phyloP scores from a whole-genome alignment of 2,113 vertebrate genomes.

The Agapornis roseicollis region DNA sequence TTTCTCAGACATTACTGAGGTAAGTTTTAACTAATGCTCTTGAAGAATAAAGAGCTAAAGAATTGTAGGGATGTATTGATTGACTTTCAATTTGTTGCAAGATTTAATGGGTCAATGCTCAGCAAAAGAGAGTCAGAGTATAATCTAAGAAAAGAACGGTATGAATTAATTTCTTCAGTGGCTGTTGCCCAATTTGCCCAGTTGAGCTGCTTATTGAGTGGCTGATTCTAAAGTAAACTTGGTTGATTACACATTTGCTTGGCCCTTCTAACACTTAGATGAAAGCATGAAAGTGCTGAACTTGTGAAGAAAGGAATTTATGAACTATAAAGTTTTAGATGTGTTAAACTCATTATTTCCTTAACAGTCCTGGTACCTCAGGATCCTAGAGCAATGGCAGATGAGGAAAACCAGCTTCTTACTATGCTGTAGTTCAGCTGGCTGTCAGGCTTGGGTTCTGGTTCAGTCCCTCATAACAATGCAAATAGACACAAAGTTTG shows the following conservation, averaged over 20 bases:
- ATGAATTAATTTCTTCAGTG: neutral
- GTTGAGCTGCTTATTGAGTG: slow-evolving; percentile 32
- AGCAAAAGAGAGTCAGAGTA: slow-evolving; percentile 69
- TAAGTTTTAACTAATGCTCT: slow-evolving; percentile 85
- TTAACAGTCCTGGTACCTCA: neutral
- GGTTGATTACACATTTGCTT: slow-evolving; percentile 50
- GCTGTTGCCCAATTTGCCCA: slow-evolving; percentile 62
- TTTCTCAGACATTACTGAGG: slow-evolving; percentile 99
- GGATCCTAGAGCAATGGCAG: neutral
- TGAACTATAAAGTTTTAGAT: neutral
- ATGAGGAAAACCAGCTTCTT: neutral
- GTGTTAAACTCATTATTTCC: neutral
- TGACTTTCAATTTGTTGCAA: slow-evolving; percentile 52
- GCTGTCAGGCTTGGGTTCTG: slow-evolving; percentile 3
- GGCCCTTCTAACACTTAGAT: neutral
- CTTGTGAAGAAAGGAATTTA: neutral
- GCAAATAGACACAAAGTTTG: neutral
- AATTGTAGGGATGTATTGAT: slow-evolving; percentile 10
- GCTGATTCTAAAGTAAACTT: slow-evolving; percentile 54
- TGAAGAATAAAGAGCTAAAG: slow-evolving; percentile 55
- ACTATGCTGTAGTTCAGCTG: neutral
- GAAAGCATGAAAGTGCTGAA: neutral
- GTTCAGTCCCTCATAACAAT: neutral
- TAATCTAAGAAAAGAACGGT: slow-evolving; percentile 9
- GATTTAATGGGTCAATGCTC: slow-evolving; percentile 55